These are phyloP conservation scores for Whitmania pigra DNA, from an alignment of 1,140 invertebrate genomes.

Conservation along the genomic window DNA sequence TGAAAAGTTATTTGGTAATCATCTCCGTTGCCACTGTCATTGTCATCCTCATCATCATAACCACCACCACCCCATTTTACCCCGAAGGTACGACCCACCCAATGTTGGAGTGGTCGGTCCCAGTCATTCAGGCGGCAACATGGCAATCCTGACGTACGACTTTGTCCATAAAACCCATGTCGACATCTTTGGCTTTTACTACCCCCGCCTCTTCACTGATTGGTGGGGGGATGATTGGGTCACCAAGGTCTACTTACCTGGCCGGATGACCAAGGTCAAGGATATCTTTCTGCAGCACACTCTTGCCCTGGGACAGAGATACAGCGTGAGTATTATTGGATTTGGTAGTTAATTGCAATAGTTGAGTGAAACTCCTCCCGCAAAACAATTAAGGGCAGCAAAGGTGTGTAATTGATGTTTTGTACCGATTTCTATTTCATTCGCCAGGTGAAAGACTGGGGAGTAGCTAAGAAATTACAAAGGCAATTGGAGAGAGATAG, in stretches of 20 bases:
- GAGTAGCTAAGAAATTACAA: background rate
- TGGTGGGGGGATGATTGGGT: constrained; percentile 25
- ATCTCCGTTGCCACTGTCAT: background rate
- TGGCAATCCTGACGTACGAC: constrained; percentile 19
- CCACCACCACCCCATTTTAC: background rate
- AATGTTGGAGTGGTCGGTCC: constrained; percentile 18
- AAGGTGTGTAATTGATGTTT: too few relatives aligned
- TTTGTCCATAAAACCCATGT: constrained; percentile 21
- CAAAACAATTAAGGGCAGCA: too few relatives aligned
- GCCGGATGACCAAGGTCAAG: constrained; percentile 6
- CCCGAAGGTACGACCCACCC: constrained; percentile 1
- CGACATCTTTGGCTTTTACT: constrained; percentile 23
- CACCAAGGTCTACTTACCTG: constrained; percentile 17
- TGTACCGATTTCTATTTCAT: too few relatives aligned
- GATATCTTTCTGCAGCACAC: constrained; percentile 17
- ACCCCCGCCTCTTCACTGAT: constrained; percentile 24
- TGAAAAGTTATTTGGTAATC: too few relatives aligned
- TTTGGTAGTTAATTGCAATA: too few relatives aligned
- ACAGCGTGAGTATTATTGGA: background rate
- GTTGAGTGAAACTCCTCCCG: too few relatives aligned
- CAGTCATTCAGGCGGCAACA: constrained; percentile 13
- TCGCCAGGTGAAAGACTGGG: constrained; percentile 11
- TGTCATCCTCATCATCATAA: background rate
- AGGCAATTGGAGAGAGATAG: constrained; percentile 16
- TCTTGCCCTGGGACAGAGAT: constrained; percentile 11